Evolutionary conservation across 2,113 vertebrate species (phyloP).

Genomic region (Cheilinus undulatus): DNA sequence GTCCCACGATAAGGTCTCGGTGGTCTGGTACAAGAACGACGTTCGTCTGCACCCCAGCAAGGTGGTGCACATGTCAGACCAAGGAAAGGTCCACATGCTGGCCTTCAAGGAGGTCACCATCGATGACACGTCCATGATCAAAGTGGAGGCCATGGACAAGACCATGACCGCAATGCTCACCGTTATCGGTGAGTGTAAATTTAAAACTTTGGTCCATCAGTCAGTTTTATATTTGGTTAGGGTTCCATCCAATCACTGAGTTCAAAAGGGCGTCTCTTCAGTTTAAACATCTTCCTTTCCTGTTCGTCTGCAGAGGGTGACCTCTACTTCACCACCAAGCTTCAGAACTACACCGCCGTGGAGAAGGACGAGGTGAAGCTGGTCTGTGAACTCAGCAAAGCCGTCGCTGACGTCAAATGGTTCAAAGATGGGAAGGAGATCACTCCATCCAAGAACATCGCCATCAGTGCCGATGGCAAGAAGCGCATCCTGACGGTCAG

Average conservation of each 20-base stretch:
- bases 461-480: constrained; percentile 90
- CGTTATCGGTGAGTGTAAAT: constrained; percentile 87
- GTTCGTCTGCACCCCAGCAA: constrained; percentile 92
- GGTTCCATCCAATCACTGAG: too few relatives aligned
- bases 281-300: not conserved
- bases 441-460: constrained; percentile 90
- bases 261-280: too few relatives aligned
- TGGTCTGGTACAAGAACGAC: constrained; percentile 97
- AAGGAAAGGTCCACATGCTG: constrained; percentile 90
- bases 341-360: constrained; percentile 96
- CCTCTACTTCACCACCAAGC: constrained; percentile 94
- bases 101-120: constrained; percentile 93
- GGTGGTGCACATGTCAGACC: constrained; percentile 90
- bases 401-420: constrained; percentile 93
- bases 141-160: constrained; percentile 94
- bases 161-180: constrained; percentile 92
- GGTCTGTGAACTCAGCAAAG: constrained; percentile 95
- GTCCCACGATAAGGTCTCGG: constrained; percentile 93
- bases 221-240: too few relatives aligned
- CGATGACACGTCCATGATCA: constrained; percentile 97
- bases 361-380: constrained; percentile 95
- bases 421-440: constrained; percentile 94
- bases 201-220: too few relatives aligned
- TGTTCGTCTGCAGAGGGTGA: constrained; percentile 91
- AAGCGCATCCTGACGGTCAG: constrained; percentile 91